Evolutionary conservation across 2,797 vertebrate species (phyloP).

Genomic region (Enteromius argenteus): DNA sequence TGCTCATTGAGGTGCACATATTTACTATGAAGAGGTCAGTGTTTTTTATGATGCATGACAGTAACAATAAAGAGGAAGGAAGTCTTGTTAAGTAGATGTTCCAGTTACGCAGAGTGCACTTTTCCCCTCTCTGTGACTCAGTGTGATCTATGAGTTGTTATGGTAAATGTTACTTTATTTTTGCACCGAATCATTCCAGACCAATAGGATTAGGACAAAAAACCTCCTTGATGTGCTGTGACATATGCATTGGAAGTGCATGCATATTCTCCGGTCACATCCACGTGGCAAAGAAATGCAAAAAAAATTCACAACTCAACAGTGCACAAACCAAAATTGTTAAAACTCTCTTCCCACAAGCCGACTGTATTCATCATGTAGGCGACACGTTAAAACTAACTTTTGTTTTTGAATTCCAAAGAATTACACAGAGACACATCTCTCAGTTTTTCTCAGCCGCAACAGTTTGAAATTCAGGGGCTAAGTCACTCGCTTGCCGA

Average conservation of each 20-base stretch:
- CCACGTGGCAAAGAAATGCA: neutral
- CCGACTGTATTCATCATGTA: neutral
- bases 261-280: neutral
- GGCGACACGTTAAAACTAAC: neutral
- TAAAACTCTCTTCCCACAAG: neutral
- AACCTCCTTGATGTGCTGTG: constrained; percentile 13
- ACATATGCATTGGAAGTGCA: constrained; percentile 9
- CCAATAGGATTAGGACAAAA: constrained; percentile 29
- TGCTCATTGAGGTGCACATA: neutral
- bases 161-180: neutral
- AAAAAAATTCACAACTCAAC: neutral
- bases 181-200: constrained; percentile 42
- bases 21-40: neutral
- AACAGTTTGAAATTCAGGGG: constrained; percentile 38
- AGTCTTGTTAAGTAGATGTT: neutral
- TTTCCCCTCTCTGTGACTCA: constrained; percentile 9
- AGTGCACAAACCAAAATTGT: neutral
- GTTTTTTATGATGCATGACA: constrained; percentile 12
- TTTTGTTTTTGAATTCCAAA: constrained; percentile 32
- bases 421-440: neutral
- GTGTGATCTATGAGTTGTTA: constrained; percentile 6
- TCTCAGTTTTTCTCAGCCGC: neutral
- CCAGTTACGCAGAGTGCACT: neutral
- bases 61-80: neutral
- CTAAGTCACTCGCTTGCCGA: constrained; percentile 34